A percentile compares a stretch with the other conserved stretches of the same genome.
Conservation (phyloP, 2,113 vertebrate species). For the Myotis yumanensis region DNA sequence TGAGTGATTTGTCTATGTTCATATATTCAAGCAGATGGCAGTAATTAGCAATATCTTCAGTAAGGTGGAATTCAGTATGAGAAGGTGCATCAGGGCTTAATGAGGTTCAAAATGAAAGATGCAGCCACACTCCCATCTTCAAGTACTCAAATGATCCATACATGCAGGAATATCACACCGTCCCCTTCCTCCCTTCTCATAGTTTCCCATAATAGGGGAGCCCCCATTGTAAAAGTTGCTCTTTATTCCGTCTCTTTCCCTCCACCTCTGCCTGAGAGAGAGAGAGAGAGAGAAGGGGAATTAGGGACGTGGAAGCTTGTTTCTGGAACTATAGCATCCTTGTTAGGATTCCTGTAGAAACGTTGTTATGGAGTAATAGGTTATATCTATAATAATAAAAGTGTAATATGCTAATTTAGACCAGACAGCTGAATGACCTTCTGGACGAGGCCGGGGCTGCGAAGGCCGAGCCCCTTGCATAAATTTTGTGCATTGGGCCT, state of each 20-base stretch:
- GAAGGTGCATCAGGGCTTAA: background rate
- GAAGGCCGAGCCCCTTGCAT: too few relatives aligned
- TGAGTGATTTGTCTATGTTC: background rate
- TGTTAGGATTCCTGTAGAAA: background rate
- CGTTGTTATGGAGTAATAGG: background rate
- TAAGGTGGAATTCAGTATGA: background rate
- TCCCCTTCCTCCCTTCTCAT: background rate
- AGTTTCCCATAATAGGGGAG: background rate
- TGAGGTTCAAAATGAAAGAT: background rate
- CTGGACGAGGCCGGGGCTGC: too few relatives aligned
- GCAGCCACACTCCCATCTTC: background rate
- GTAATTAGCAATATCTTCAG: background rate
- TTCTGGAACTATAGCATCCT: background rate
- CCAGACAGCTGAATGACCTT: too few relatives aligned
- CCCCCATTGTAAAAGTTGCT: background rate
- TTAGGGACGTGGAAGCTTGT: background rate
- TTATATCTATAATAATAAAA: background rate
- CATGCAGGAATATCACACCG: background rate
- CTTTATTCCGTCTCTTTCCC: background rate
- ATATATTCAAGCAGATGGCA: background rate
- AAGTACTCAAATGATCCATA: background rate
- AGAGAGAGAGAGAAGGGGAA: background rate
- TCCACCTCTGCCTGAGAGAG: background rate
- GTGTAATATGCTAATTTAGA: too few relatives aligned
- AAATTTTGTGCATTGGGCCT: too few relatives aligned